Percentiles rank a stretch among this genome's conserved stretches.
Evolutionary conservation across 2,888 invertebrate genomes (phyloP).

Genomic region (Acleris holmiana): DNA sequence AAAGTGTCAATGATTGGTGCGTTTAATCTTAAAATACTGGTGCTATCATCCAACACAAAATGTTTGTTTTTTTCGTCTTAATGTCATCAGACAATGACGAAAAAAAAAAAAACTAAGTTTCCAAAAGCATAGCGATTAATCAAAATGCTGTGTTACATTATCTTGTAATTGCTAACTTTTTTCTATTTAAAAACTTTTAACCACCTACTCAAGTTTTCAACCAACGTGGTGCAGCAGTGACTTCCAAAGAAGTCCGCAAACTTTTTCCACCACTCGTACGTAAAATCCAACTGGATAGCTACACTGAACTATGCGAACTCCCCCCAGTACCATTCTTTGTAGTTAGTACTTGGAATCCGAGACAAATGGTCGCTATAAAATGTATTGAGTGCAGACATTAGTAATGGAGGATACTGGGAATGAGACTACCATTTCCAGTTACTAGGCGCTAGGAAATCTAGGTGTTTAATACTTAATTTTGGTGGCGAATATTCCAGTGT

Average conservation of each 20-base stretch:
- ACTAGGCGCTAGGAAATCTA: background rate
- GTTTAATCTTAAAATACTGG: no score
- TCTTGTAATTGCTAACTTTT: background rate
- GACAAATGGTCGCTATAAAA: conserved; percentile 12
- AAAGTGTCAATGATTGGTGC: no score
- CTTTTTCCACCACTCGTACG: background rate
- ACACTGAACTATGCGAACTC: background rate
- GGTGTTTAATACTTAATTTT: background rate
- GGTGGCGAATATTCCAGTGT: background rate
- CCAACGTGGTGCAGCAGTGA: background rate
- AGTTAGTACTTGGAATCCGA: conserved; percentile 3
- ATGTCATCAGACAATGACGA: no score
- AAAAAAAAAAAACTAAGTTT: no score
- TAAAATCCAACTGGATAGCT: background rate
- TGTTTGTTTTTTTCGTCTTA: no score
- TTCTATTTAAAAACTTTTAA: background rate
- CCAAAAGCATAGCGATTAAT: no score
- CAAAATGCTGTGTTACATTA: no score
- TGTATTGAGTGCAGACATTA: conserved; percentile 9
- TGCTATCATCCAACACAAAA: no score
- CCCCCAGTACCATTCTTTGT: conserved; percentile 6
- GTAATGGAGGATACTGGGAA: conserved; percentile 1
- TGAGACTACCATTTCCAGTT: background rate
- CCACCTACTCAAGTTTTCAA: background rate
- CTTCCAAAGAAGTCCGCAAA: background rate